phyloP scores from a whole-genome alignment of 2,797 vertebrate genomes.

The Trachops cirrhosus region DNA sequence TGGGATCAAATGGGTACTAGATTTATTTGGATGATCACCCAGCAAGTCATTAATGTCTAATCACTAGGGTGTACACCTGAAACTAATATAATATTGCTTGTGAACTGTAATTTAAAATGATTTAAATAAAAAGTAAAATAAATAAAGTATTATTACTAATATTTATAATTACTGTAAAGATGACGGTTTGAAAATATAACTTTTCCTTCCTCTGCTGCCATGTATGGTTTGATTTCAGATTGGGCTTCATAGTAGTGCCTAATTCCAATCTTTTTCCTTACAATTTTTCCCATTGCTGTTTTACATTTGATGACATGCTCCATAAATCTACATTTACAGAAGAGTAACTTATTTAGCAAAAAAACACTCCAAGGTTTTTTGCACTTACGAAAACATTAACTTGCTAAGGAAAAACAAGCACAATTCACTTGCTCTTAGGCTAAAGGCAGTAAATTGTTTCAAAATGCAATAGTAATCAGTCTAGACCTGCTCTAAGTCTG shows the following conservation, averaged over 20 bases:
- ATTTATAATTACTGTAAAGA: slow-evolving; percentile 23
- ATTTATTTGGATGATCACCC: background rate
- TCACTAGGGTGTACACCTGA: background rate
- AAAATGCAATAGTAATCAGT: slow-evolving; percentile 20
- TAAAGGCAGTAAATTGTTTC: slow-evolving; percentile 1
- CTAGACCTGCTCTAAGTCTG: slow-evolving; percentile 19
- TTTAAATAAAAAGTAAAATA: background rate
- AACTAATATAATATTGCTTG: background rate
- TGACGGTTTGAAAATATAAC: background rate
- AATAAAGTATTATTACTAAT: background rate
- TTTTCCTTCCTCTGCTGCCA: slow-evolving; percentile 28
- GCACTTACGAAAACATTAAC: background rate
- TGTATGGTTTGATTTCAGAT: slow-evolving; percentile 3
- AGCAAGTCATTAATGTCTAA: background rate
- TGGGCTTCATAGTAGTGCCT: background rate
- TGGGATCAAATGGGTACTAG: background rate
- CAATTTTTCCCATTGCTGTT: background rate
- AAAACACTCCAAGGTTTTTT: slow-evolving; percentile 15
- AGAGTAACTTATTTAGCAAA: background rate
- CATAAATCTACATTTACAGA: slow-evolving; percentile 10
- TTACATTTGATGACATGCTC: slow-evolving; percentile 27
- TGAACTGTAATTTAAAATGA: background rate
- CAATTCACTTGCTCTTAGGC: background rate
- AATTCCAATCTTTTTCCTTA: background rate
- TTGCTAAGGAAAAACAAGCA: background rate